phyloP scores from a whole-genome alignment of 2,888 invertebrate species.

The Stenchaetothrips biformis region DNA sequence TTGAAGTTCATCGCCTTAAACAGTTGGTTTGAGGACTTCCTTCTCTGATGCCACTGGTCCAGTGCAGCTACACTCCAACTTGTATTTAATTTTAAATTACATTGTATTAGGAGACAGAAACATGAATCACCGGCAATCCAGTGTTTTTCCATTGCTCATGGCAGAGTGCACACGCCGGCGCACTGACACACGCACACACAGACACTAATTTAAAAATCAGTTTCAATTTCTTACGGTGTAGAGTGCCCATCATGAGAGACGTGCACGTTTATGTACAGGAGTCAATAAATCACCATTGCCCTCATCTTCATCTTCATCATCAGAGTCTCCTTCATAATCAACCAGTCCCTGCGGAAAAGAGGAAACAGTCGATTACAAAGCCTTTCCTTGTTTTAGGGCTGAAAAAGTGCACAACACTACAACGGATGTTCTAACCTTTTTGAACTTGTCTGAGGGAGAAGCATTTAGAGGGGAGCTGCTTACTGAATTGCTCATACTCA shows the following conservation, averaged over 20 bases:
- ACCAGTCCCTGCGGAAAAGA: conserved; percentile 59
- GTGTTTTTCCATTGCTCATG: conserved; percentile 7
- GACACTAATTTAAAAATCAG: neutral
- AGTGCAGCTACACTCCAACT: conserved; percentile 2
- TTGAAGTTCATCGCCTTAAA: neutral
- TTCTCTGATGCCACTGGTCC: too few relatives aligned
- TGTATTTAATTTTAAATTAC: neutral
- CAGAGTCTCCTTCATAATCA: conserved; percentile 96
- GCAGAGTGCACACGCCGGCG: neutral
- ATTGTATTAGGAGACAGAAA: conserved; percentile 2
- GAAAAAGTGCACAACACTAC: conserved; percentile 8
- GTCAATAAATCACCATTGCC: conserved; percentile 44
- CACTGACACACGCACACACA: neutral
- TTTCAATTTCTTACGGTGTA: neutral
- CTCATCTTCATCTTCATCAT: conserved; percentile 82
- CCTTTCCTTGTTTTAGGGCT: neutral
- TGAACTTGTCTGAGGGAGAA: conserved; percentile 48
- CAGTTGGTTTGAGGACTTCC: too few relatives aligned
- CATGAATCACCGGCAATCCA: conserved; percentile 8
- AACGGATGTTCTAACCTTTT: conserved; percentile 46
- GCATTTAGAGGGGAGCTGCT: conserved; percentile 40
- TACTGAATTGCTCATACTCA: conserved; percentile 36
- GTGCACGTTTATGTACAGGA: conserved; percentile 66
- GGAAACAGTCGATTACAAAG: conserved; percentile 13
- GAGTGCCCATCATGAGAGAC: conserved; percentile 61